These are phyloP conservation scores for Nowickia ferox DNA, from an alignment of 2,888 invertebrate genomes.

Conservation along the genomic window DNA sequence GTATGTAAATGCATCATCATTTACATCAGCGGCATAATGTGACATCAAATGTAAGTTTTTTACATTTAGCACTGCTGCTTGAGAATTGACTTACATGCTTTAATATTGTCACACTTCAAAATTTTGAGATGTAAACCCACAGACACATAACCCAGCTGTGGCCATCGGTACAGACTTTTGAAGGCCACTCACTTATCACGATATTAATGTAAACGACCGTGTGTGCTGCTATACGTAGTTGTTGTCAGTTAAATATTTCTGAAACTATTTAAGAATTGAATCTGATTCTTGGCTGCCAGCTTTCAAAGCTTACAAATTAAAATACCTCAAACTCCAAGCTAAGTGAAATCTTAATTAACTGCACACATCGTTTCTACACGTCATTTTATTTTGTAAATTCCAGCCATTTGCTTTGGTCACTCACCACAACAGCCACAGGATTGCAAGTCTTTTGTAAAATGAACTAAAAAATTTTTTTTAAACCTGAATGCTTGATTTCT, in stretches of 20 bases:
- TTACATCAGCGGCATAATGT: no score
- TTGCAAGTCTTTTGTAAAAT: not conserved
- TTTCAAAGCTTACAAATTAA: slow-evolving; percentile 26
- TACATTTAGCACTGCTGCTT: no score
- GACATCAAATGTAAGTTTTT: no score
- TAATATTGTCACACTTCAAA: no score
- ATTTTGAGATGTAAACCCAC: no score
- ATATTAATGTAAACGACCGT: no score
- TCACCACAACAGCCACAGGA: not conserved
- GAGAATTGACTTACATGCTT: no score
- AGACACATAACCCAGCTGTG: no score
- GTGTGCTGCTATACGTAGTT: no score
- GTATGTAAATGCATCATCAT: no score
- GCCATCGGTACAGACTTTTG: no score
- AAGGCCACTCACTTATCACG: no score
- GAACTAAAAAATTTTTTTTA: not conserved
- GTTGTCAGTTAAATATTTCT: not conserved
- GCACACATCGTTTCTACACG: slow-evolving; percentile 18
- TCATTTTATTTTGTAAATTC: slow-evolving; percentile 33
- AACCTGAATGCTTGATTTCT: slow-evolving; percentile 56
- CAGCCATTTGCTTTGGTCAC: slow-evolving; percentile 20
- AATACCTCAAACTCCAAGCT: slow-evolving; percentile 7
- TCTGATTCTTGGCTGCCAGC: not conserved
- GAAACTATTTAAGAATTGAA: slow-evolving; percentile 1
- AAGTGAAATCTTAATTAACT: slow-evolving; percentile 51